phyloP scores from a whole-genome alignment of 1,140 invertebrate species.

The Euschistus heros region DNA sequence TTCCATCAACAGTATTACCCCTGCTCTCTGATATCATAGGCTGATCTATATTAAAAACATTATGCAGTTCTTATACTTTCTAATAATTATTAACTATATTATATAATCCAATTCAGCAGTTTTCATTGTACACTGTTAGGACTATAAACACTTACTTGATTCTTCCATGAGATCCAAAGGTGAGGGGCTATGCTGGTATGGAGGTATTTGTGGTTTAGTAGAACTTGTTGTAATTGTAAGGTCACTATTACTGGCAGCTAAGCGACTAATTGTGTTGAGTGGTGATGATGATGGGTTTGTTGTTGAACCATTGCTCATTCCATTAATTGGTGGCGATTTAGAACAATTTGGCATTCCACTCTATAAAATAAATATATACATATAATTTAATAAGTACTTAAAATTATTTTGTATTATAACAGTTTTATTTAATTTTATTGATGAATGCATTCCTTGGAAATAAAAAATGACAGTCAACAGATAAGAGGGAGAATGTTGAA shows the following conservation, averaged over 20 bases:
- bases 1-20: conserved; percentile 89
- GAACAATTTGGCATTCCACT: conserved; percentile 20
- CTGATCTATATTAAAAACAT: conserved; percentile 49
- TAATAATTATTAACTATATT: too few species aligned
- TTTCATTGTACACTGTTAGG: background rate
- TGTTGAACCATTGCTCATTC: conserved; percentile 19
- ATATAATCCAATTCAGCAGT: too few species aligned
- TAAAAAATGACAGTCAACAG: too few species aligned
- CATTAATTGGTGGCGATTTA: conserved; percentile 23
- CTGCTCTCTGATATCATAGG: conserved; percentile 86
- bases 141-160: conserved; percentile 52
- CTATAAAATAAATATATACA: conserved; percentile 4
- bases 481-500: too few species aligned
- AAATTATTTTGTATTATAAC: too few species aligned
- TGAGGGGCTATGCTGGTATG: conserved; percentile 26
- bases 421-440: too few species aligned
- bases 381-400: too few species aligned
- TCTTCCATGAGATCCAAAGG: conserved; percentile 58
- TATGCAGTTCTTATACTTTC: conserved; percentile 7
- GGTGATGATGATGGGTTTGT: conserved; percentile 33
- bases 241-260: conserved; percentile 62
- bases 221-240: conserved; percentile 64
- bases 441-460: too few species aligned
- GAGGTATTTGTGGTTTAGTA: conserved; percentile 3
- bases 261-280: conserved; percentile 46